Percentiles rank a stretch among this genome's conserved stretches.
Conservation (phyloP, 1,140 invertebrate genomes). For the Colletes latitarsis region DNA sequence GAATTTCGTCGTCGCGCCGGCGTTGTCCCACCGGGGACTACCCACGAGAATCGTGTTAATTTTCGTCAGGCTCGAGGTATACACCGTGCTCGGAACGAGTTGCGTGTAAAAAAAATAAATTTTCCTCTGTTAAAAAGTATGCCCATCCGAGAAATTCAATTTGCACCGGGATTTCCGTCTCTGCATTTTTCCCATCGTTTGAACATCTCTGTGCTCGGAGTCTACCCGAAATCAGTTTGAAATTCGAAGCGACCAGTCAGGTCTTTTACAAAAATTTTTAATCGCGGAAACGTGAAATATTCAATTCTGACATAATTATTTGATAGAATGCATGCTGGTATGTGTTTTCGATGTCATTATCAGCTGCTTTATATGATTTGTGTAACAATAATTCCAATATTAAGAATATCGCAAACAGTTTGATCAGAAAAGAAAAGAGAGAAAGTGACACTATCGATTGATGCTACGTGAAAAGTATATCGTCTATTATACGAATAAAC, state of each 20-base stretch:
- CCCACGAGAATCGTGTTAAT: conserved; percentile 3
- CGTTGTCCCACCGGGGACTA: neutral
- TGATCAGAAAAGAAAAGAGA: too few relatives aligned
- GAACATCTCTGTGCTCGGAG: neutral
- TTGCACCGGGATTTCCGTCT: neutral
- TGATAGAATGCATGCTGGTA: too few relatives aligned
- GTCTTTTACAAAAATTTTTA: too few relatives aligned
- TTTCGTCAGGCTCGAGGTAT: conserved; percentile 1
- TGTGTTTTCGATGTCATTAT: too few relatives aligned
- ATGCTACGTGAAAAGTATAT: too few relatives aligned
- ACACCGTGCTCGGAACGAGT: neutral
- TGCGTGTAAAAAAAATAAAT: neutral
- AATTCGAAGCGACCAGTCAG: neutral
- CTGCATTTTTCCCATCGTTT: neutral
- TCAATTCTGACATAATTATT: too few relatives aligned
- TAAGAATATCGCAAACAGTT: too few relatives aligned
- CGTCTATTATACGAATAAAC: too few relatives aligned
- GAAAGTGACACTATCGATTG: too few relatives aligned
- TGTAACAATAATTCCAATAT: too few relatives aligned
- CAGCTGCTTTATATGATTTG: too few relatives aligned
- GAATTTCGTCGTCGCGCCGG: neutral
- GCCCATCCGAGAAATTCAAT: conserved; percentile 15
- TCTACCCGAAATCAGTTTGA: conserved; percentile 1
- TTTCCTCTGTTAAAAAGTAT: neutral
- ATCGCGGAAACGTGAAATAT: too few relatives aligned